Evolutionary conservation across 2,113 vertebrate species (phyloP), one percentile per base, ranked within the genome.

Genomic region (Phylloscopus whistleri): DNA sequence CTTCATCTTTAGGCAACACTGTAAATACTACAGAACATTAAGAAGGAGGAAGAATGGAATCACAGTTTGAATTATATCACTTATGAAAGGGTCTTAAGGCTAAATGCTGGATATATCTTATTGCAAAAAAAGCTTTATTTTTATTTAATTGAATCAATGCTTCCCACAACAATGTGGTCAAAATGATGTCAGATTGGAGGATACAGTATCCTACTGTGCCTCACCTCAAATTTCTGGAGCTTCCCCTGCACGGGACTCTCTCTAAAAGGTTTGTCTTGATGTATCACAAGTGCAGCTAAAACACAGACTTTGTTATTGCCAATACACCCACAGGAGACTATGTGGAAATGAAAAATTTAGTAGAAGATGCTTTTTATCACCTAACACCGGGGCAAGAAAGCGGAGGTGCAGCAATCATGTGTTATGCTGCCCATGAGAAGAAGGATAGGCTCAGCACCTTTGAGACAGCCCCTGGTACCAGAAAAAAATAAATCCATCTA

Each of bases 71-170:
- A 95, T 91, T 95, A 67, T 94, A 90, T 96, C 96, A 95, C 81
- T 97, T 95, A 96, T 53, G 83, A 96, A 91, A 77, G 93, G 96
- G 96, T 97, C 96, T 98, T 98, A 98, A 98, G 98, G 98, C 98
- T 96, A 97, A 97, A 97, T 90, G 78, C 96, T 96, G 91, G 88
- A 84, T 94, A 87, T 80, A 93, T 81, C 95, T 98, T 98, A 98
- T 98, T 98, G 98, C 97, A 95, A 88, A 97, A 83, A 77, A 97
- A 96, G 96, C 91, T 92, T 89, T 91, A 60, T 92, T 96, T 82
- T 84, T 90, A 95, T 74, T 77, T 81, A 73, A 89, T 91, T 87
- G 75, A 94, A 84, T 89, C 81, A 82, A 94, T 88, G 63, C 51
- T 89, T 79, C 66, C 80, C 84, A 91, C 84, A 94, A 78, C 24